These are phyloP conservation scores for Xiphophorus maculatus DNA, from an alignment of 2,113 vertebrate genomes.

Conservation along the genomic window DNA sequence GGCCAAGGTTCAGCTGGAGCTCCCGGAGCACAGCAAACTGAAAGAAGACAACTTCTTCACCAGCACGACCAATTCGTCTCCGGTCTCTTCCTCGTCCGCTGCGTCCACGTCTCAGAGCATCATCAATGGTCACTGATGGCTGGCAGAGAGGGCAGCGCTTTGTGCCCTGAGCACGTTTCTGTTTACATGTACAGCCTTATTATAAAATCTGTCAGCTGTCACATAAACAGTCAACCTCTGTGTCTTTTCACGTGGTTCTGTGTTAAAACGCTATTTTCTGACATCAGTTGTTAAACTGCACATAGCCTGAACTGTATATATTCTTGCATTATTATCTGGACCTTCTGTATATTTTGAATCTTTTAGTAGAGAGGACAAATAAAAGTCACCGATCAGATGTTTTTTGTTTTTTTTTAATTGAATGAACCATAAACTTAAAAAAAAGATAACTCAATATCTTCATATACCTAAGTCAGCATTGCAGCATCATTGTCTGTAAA, in stretches of 20 bases:
- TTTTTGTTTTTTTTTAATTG: not conserved
- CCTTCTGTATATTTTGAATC: conserved; percentile 14
- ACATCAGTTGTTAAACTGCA: conserved; percentile 6
- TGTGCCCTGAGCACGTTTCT: not conserved
- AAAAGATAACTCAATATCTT: not conserved
- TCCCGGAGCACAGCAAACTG: conserved; percentile 88
- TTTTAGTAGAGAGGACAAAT: conserved; percentile 8
- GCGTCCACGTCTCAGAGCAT: conserved; percentile 73
- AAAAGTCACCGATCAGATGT: not conserved
- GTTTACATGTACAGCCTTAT: conserved; percentile 1
- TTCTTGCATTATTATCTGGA: conserved; percentile 4
- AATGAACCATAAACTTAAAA: not conserved
- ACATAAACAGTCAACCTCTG: conserved; percentile 11
- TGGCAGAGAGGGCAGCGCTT: conserved; percentile 32
- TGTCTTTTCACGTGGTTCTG: conserved; percentile 5
- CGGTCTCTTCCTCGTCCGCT: conserved; percentile 12
- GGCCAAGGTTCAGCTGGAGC: conserved; percentile 87
- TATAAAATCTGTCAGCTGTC: conserved; percentile 12
- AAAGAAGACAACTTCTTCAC: conserved; percentile 91
- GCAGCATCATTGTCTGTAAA: not conserved
- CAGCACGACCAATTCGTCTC: conserved; percentile 47
- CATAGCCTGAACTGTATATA: conserved; percentile 22
- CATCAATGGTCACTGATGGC: conserved; percentile 84
- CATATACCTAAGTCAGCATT: not conserved
- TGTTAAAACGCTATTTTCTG: conserved; percentile 5